These are phyloP conservation scores for Axinella damicornis DNA, from an alignment of 37 sponge, comb jelly and placozoan species.

Conservation along the genomic window DNA sequence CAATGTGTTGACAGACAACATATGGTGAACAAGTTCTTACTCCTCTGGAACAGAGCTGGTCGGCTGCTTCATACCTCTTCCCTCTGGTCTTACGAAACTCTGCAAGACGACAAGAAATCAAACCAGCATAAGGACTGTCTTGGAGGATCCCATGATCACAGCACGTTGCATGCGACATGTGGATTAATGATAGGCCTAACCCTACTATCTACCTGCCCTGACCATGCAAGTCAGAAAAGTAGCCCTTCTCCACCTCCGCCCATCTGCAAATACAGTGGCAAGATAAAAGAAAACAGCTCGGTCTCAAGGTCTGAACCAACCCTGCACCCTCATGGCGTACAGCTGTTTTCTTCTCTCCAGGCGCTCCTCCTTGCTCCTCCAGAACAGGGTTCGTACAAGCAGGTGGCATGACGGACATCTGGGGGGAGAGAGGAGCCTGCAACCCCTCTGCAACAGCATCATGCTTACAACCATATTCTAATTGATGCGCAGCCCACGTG, in stretches of 20 bases:
- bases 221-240: conserved; percentile 35
- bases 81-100: conserved; percentile 40
- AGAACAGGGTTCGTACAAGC: background rate
- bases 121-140: background rate
- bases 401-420: background rate
- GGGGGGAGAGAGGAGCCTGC: background rate
- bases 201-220: too few relatives aligned
- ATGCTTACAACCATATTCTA: background rate
- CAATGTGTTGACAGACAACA: too few relatives aligned
- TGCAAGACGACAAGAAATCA: background rate
- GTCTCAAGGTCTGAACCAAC: too few relatives aligned
- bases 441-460: background rate
- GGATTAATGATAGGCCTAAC: too few relatives aligned
- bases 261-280: background rate
- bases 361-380: conserved; percentile 8
- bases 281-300: too few relatives aligned
- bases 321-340: too few relatives aligned
- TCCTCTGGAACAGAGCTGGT: conserved; percentile 8
- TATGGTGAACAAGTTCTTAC: background rate
- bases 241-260: conserved; percentile 25
- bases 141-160: too few relatives aligned
- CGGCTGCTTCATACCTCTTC: conserved; percentile 24
- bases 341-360: conserved; percentile 1
- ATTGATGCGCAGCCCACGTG: conserved; percentile 34
- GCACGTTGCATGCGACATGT: too few relatives aligned